Percentiles rank a stretch among this genome's conserved stretches.
phyloP scores from a whole-genome alignment of 1,140 invertebrate species.

The Potamilus streckersoni region DNA sequence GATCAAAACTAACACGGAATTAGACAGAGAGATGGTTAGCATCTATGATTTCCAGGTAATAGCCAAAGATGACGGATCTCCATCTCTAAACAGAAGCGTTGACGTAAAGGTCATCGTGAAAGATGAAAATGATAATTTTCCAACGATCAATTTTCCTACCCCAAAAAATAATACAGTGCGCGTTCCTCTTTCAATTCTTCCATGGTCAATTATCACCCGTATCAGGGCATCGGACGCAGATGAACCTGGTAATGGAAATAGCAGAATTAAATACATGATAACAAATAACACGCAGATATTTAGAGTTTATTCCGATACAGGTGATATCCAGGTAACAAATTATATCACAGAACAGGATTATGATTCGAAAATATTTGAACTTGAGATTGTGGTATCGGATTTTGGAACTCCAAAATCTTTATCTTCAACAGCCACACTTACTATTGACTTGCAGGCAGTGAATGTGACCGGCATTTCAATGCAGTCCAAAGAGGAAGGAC shows the following conservation, averaged over 20 bases:
- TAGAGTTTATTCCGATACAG: constrained; percentile 27
- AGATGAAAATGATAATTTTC: constrained; percentile 32
- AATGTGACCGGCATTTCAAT: constrained; percentile 8
- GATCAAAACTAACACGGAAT: constrained; percentile 34
- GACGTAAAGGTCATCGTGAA: constrained; percentile 83
- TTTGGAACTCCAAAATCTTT: constrained; percentile 17
- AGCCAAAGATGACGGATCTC: constrained; percentile 35
- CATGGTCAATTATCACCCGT: constrained; percentile 18
- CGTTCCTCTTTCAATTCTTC: background rate
- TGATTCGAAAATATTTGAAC: constrained; percentile 10
- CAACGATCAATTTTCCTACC: constrained; percentile 20
- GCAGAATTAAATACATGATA: constrained; percentile 11
- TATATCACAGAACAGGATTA: background rate
- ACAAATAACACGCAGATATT: constrained; percentile 26
- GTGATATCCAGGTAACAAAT: constrained; percentile 26
- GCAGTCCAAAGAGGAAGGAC: constrained; percentile 14
- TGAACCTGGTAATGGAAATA: constrained; percentile 22
- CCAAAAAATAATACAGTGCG: constrained; percentile 15
- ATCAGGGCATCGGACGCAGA: constrained; percentile 15
- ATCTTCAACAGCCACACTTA: background rate
- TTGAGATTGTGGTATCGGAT: constrained; percentile 21
- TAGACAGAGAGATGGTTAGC: constrained; percentile 84
- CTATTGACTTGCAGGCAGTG: constrained; percentile 6
- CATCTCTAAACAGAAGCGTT: constrained; percentile 70
- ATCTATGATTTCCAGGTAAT: constrained; percentile 82